Percentiles rank a stretch among this genome's conserved stretches.
Conservation (phyloP, 2,113 vertebrate genomes). For the Tetraodon nigroviridis region DNA sequence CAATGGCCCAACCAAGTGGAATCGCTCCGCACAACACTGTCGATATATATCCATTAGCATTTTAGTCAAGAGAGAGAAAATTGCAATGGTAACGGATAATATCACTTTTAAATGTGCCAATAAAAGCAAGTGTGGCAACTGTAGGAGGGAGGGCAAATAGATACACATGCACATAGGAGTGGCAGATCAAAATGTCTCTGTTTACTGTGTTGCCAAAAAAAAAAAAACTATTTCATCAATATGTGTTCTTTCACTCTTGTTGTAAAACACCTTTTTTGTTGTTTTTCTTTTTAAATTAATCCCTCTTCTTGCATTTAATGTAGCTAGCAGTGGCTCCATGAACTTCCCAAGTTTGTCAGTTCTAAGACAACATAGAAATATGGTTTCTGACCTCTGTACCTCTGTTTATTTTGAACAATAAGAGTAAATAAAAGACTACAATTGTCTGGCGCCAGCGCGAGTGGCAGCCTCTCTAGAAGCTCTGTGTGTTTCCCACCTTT, state of each 20-base stretch:
- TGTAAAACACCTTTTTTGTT: not conserved
- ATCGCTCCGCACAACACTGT: slow-evolving; percentile 28
- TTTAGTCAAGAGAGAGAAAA: slow-evolving; percentile 47
- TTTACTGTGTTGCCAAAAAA: too few species aligned
- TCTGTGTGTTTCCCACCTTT: too few species aligned
- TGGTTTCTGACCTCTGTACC: too few species aligned
- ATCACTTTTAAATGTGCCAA: slow-evolving; percentile 53
- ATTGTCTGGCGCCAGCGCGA: too few species aligned
- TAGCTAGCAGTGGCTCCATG: too few species aligned
- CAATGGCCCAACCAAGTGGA: slow-evolving; percentile 43
- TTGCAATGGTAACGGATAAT: slow-evolving; percentile 47
- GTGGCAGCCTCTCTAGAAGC: too few species aligned
- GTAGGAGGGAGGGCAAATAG: slow-evolving; percentile 12
- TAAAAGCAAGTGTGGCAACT: slow-evolving; percentile 30
- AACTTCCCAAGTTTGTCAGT: too few species aligned
- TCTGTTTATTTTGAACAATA: too few species aligned
- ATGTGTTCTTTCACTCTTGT: not conserved
- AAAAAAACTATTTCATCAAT: too few species aligned
- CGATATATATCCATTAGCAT: slow-evolving; percentile 48
- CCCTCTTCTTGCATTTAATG: too few species aligned
- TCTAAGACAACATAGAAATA: not conserved
- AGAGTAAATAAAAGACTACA: too few species aligned
- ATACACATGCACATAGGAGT: not conserved
- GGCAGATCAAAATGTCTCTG: not conserved
- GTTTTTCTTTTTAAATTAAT: not conserved